Conservation (phyloP, 1,140 invertebrate species). For the Ooceraea biroi region DNA sequence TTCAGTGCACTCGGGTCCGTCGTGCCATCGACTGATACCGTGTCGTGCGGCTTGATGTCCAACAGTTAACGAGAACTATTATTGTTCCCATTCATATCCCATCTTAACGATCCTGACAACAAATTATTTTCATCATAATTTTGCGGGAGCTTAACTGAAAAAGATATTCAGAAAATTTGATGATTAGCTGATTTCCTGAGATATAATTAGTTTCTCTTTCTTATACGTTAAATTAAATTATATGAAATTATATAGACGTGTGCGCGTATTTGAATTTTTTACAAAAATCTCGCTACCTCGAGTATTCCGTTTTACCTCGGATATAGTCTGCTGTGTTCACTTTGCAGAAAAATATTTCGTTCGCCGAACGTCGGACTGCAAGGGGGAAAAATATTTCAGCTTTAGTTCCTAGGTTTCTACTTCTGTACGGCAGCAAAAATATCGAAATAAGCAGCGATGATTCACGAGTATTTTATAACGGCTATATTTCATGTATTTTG, state of each 20-base stretch:
- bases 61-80: slow-evolving; percentile 7
- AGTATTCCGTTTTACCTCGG: background rate
- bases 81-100: background rate
- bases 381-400: background rate
- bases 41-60: slow-evolving; percentile 1
- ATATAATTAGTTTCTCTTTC: background rate
- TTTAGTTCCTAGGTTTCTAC: background rate
- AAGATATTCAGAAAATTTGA: background rate
- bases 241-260: no score
- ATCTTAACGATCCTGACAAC: background rate
- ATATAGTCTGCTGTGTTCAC: background rate
- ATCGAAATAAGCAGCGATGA: background rate
- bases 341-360: slow-evolving; percentile 9
- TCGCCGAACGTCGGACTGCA: background rate
- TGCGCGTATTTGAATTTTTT: background rate
- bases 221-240: no score
- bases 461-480: background rate
- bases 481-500: background rate
- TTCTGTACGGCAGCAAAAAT: background rate
- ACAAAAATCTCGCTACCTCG: background rate
- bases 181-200: background rate
- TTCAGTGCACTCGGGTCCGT: slow-evolving; percentile 67
- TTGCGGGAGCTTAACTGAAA: background rate
- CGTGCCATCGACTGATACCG: slow-evolving; percentile 50
- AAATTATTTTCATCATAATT: background rate